phyloP scores from a whole-genome alignment of 2,797 vertebrate genomes.

The Lophius americanus region DNA sequence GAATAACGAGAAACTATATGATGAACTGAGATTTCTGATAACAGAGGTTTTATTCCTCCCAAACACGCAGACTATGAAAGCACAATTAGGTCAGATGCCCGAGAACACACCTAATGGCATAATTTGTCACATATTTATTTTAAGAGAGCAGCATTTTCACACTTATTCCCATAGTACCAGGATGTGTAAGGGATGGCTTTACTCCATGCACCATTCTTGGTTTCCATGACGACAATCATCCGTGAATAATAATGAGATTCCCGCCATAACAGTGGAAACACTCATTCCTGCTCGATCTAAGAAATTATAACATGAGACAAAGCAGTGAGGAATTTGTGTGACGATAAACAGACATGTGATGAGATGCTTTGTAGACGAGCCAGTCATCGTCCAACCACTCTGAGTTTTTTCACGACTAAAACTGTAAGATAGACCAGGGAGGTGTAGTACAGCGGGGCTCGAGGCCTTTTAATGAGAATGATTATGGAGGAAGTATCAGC shows the following conservation, averaged over 20 bases:
- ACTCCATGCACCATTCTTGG: constrained; percentile 71
- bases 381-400: constrained; percentile 32
- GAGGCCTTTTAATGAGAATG: constrained; percentile 14
- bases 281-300: constrained; percentile 61
- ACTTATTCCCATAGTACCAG: constrained; percentile 75
- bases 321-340: constrained; percentile 39
- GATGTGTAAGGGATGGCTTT: constrained; percentile 75
- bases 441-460: neutral
- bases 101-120: constrained; percentile 7
- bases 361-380: constrained; percentile 31
- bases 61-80: constrained; percentile 3
- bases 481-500: constrained; percentile 15
- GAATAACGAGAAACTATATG: neutral
- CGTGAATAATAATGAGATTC: constrained; percentile 81
- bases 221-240: constrained; percentile 84
- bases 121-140: constrained; percentile 69
- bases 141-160: constrained; percentile 71
- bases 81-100: neutral
- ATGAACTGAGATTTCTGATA: neutral
- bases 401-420: constrained; percentile 42
- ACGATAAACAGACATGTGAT: constrained; percentile 22
- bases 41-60: neutral
- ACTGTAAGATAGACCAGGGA: constrained; percentile 24
- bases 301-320: constrained; percentile 59
- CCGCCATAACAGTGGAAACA: constrained; percentile 77